A percentile compares a stretch with the other conserved stretches of the same genome.
Conservation (phyloP, 2,888 invertebrate genomes). For the Cryptophagus acutangulus region DNA sequence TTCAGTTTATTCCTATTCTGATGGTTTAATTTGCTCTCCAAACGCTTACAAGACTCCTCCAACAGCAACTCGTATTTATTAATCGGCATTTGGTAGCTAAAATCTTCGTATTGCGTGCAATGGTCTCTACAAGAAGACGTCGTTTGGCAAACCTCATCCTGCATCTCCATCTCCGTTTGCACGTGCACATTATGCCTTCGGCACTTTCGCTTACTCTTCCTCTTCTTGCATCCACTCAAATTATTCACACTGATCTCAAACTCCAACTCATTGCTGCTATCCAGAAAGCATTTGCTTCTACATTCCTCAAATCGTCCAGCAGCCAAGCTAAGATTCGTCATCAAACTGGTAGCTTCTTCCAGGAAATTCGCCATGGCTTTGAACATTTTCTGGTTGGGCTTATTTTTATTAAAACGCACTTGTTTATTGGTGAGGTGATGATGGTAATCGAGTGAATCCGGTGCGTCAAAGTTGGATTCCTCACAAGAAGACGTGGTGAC, state of each 20-base stretch:
- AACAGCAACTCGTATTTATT: constrained; percentile 44
- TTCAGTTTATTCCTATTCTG: background rate
- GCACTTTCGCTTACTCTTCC: constrained; percentile 16
- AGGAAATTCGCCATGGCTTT: constrained; percentile 46
- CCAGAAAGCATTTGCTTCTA: background rate
- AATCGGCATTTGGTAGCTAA: constrained; percentile 29
- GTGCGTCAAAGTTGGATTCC: constrained; percentile 19
- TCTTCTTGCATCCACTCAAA: constrained; percentile 21
- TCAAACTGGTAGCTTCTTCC: constrained; percentile 45
- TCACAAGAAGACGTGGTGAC: background rate
- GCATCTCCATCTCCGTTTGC: constrained; percentile 8
- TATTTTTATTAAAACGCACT: constrained; percentile 12
- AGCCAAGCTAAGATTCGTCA: constrained; percentile 37
- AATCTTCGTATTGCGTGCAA: constrained; percentile 25
- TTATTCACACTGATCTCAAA: constrained; percentile 29
- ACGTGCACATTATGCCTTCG: constrained; percentile 7
- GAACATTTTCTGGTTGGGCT: constrained; percentile 36
- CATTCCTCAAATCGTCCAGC: background rate
- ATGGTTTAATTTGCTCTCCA: constrained; percentile 37
- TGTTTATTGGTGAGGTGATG: constrained; percentile 23
- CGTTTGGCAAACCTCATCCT: constrained; percentile 27
- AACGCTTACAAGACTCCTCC: constrained; percentile 40
- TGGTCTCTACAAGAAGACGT: constrained; percentile 17
- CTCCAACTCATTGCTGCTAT: background rate
- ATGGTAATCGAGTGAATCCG: constrained; percentile 38